phyloP scores from a whole-genome alignment of 1,140 invertebrate species.

The Eurosta solidaginis region DNA sequence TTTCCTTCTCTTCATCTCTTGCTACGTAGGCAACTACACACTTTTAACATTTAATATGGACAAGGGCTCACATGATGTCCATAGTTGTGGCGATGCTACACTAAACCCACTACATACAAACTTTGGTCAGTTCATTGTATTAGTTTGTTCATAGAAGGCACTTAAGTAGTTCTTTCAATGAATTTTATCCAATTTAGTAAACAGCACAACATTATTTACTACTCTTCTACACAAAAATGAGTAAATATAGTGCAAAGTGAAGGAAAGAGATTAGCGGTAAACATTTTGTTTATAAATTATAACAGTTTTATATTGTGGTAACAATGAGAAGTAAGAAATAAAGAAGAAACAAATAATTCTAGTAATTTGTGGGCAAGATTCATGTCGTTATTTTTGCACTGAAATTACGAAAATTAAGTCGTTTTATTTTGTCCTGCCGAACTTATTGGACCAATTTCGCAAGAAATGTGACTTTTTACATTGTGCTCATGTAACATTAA shows the following conservation, averaged over 20 bases:
- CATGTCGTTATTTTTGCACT: no score
- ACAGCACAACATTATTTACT: neutral
- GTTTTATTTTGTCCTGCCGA: no score
- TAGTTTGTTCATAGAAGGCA: neutral
- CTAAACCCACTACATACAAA: neutral
- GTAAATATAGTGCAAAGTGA: neutral
- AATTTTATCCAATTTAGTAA: neutral
- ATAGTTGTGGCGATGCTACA: neutral
- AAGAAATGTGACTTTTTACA: no score
- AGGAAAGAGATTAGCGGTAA: neutral
- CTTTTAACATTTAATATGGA: neutral
- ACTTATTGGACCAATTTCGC: no score
- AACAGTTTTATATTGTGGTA: neutral
- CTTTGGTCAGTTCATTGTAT: neutral
- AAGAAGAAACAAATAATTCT: neutral
- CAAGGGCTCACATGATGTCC: neutral
- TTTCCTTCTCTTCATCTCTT: neutral
- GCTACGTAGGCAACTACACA: neutral
- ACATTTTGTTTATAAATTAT: slow-evolving; percentile 10
- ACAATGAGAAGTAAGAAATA: neutral
- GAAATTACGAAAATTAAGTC: no score
- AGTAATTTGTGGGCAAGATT: no score
- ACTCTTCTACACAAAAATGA: no score
- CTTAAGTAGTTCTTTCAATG: neutral
- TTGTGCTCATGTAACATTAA: no score